A percentile compares a stretch with the other conserved stretches of the same genome.
Conservation (phyloP, 2,113 vertebrate species). For the Sisor rabdophorus region DNA sequence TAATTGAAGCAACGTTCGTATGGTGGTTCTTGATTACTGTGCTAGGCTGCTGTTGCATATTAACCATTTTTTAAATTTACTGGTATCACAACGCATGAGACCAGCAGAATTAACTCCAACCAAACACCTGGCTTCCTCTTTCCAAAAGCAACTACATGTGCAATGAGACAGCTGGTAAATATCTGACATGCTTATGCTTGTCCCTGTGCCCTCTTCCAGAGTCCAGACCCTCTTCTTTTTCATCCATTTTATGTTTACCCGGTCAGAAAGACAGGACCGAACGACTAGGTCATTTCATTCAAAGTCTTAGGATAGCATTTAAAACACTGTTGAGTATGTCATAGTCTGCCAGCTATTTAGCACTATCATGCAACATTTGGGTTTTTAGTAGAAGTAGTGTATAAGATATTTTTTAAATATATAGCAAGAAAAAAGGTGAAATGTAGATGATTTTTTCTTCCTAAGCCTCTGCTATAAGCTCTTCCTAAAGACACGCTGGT, state of each 20-base stretch:
- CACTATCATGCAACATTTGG: constrained; percentile 13
- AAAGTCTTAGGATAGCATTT: not conserved
- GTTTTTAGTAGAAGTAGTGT: not conserved
- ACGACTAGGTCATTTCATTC: not conserved
- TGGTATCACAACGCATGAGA: not conserved
- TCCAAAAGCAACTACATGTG: constrained; percentile 28
- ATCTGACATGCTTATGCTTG: constrained; percentile 50
- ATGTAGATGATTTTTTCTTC: not conserved
- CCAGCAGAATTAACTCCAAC: not conserved
- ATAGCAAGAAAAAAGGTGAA: not conserved
- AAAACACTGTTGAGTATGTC: not conserved
- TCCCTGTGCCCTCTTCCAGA: constrained; percentile 40
- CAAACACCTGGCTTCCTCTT: constrained; percentile 14
- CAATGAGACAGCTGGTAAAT: constrained; percentile 53
- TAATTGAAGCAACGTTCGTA: constrained; percentile 21
- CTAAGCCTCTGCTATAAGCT: not conserved
- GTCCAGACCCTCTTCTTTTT: not conserved
- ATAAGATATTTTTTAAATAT: not conserved
- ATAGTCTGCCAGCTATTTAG: constrained; percentile 43
- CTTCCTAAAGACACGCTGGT: constrained; percentile 18
- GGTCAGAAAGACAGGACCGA: not conserved
- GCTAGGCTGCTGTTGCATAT: constrained; percentile 13
- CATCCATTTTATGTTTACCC: not conserved
- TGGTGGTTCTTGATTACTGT: constrained; percentile 55
- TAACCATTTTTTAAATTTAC: not conserved